Percentiles rank a stretch among this genome's conserved stretches.
These are phyloP conservation scores for Dipodomys stephensi DNA, from an alignment of 2,113 vertebrate species.

Conservation along the genomic window DNA sequence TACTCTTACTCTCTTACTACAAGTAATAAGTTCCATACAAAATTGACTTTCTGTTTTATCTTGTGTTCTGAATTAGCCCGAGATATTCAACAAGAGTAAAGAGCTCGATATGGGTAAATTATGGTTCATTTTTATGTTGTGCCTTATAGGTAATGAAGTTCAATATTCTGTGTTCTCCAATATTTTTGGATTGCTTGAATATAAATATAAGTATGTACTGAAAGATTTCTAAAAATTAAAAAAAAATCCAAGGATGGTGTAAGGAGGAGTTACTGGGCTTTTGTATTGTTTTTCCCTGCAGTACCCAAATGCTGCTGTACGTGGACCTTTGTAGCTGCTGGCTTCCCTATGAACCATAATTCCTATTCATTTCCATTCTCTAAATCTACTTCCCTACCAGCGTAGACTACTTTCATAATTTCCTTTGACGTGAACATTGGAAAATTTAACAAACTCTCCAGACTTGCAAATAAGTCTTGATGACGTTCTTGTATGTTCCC, in stretches of 20 bases:
- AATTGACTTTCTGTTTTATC: not conserved
- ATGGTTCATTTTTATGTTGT: not conserved
- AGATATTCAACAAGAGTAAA: slow-evolving; percentile 19
- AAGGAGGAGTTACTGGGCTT: not conserved
- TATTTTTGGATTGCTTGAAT: not conserved
- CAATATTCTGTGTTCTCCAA: not conserved
- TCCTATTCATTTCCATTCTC: not conserved
- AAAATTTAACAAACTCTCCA: not conserved
- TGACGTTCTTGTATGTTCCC: not conserved
- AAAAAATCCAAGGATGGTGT: not conserved
- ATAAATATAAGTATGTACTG: not conserved
- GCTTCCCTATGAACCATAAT: not conserved
- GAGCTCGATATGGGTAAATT: not conserved
- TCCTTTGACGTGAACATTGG: not conserved
- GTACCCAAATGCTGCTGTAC: not conserved
- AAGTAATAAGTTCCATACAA: not conserved
- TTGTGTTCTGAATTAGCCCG: not conserved
- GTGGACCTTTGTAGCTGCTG: not conserved
- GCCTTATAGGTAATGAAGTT: not conserved
- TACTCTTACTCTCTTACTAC: not conserved
- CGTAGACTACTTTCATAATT: not conserved
- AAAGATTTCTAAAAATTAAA: slow-evolving; percentile 13
- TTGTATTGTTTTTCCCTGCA: not conserved
- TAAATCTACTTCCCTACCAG: not conserved
- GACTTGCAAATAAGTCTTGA: not conserved